Evolutionary conservation across 1,140 invertebrate genomes (phyloP).

Genomic region (Mylabris phalerata): DNA sequence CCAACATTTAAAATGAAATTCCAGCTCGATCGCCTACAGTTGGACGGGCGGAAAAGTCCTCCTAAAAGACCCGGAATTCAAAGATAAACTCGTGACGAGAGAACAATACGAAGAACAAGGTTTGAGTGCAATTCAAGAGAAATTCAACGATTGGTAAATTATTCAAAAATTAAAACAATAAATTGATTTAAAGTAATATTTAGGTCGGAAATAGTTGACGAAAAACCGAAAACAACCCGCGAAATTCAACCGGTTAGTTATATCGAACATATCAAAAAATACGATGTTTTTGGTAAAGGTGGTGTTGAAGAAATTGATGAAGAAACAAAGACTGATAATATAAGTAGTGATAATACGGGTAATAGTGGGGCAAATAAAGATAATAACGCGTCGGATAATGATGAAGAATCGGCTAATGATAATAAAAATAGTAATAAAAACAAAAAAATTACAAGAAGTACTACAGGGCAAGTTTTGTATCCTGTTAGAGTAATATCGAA

Average conservation of each 20-base stretch:
- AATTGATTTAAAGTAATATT: not conserved
- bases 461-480: too few species aligned
- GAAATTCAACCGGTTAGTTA: slow-evolving; percentile 1
- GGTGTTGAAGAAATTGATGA: too few species aligned
- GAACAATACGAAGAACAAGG: slow-evolving; percentile 88
- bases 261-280: slow-evolving; percentile 9
- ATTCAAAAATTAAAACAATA: slow-evolving; percentile 3
- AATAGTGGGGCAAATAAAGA: too few species aligned
- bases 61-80: slow-evolving; percentile 66
- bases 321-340: too few species aligned
- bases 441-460: too few species aligned
- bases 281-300: slow-evolving; percentile 11
- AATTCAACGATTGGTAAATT: slow-evolving; percentile 6
- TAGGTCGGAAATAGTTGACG: slow-evolving; percentile 1
- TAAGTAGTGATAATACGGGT: too few species aligned
- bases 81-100: slow-evolving; percentile 65
- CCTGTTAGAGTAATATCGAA: too few species aligned
- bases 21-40: slow-evolving; percentile 70
- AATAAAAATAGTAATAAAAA: too few species aligned
- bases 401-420: too few species aligned
- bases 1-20: not conserved
- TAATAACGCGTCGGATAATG: too few species aligned
- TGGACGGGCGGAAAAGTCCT: slow-evolving; percentile 82
- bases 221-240: not conserved
- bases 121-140: slow-evolving; percentile 28